These are phyloP conservation scores for Hipparchia sbordonii DNA, from an alignment of 2,888 invertebrate genomes.

Conservation along the genomic window DNA sequence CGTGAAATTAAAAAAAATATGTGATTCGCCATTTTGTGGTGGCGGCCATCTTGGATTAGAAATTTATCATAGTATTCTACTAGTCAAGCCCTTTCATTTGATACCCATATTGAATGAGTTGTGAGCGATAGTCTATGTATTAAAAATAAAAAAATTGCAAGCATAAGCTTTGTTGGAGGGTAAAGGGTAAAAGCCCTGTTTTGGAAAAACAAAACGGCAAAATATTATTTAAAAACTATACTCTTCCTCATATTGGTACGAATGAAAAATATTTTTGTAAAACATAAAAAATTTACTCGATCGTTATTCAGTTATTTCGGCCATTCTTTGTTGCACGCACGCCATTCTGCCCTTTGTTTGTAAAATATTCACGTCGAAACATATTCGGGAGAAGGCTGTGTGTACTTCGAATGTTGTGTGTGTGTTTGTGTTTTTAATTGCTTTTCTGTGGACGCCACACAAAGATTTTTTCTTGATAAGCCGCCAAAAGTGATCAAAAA, in stretches of 20 bases:
- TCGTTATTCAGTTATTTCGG: not conserved
- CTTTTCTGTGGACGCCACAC: constrained; percentile 10
- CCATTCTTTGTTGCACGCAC: constrained; percentile 24
- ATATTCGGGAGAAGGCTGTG: constrained; percentile 45
- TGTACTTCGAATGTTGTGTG: constrained; percentile 6
- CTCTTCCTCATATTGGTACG: not conserved
- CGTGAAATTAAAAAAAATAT: too few species aligned
- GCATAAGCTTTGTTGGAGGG: too few species aligned
- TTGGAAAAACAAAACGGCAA: not conserved
- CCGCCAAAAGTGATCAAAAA: too few species aligned
- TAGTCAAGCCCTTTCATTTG: too few species aligned
- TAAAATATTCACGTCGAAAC: constrained; percentile 52
- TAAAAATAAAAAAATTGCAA: too few species aligned
- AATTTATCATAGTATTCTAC: too few species aligned
- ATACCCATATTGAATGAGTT: too few species aligned
- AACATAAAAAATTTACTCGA: not conserved
- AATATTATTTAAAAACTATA: not conserved
- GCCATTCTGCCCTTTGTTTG: constrained; percentile 32
- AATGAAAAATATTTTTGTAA: not conserved
- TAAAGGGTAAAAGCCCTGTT: not conserved
- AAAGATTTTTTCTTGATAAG: not conserved
- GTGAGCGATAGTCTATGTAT: too few species aligned
- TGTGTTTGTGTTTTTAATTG: constrained; percentile 23
- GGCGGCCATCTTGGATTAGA: too few species aligned
- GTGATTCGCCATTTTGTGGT: too few species aligned